Evolutionary conservation across 2,113 vertebrate genomes (phyloP), one percentile per base, ranked within the genome.

Genomic region (Hippocampus zosterae): DNA sequence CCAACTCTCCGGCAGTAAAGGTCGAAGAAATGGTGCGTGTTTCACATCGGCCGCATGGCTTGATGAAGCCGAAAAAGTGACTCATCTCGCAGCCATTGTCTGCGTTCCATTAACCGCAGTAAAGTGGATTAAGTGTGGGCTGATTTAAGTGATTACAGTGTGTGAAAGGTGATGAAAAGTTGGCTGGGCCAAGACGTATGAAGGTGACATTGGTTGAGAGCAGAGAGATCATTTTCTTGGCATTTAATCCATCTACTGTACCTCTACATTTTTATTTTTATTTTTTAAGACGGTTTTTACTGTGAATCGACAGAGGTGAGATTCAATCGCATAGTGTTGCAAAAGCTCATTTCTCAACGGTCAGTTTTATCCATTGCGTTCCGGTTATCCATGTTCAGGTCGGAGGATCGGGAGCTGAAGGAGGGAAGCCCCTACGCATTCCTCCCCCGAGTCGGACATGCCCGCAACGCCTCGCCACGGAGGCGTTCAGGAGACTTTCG

Each of bases 31-130:
- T 21, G 8, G 56, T 3, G 53, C 25, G 66, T 23, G 75, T 76
- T 87, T 88, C 79, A 86, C 83, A 82, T 85, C 82, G 72, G 53
- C 74, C 55, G 37, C 73, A 82, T 87, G 84, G 85, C 84, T 86
- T 83, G 77, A 70, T 74, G 83, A 79, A 65, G 76, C 80, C 81
- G 80, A 72, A 83, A 87, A 79, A 37, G 79, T 74, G 81, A 84
- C 77, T 87, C 77, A 53, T 77, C 57, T 71, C 83, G 70, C 76
- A 81, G 75, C 69, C 82, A 80, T 76, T 84, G 84, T 85, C 52
- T 63, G 3, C 76, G 83, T 73, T 78, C 77, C 80, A 86, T 88
- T 86, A 88, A 88, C 60, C 70, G 73, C 80, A 73, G 68, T 29
- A 69, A 67, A 82, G 85, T 83, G 81, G 79, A 87, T 82, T 79